Base-by-base conservation (phyloP, 2,888 invertebrate species). In the Ormyrus thymus region DNA sequence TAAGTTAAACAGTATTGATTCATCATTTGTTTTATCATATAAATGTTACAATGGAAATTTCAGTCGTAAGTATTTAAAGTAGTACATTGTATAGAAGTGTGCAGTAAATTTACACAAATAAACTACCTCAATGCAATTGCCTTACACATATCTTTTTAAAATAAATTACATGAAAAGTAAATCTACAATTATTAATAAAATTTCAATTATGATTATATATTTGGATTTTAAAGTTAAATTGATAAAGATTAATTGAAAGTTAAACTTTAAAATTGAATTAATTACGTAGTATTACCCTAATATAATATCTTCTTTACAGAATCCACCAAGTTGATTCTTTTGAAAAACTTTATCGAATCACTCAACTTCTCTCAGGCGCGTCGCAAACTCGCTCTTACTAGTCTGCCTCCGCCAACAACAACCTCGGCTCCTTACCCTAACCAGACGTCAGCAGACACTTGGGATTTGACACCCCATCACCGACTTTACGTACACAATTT, bases 401-500 rank as follows among this genome's bases (percentile, higher is more conserved):
- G n/a, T 4, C 6, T 50, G 11, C 55, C 48, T 9, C 15, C 45
- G 1, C 13, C 9, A n/a, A 0, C 11, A 0, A 8, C 48, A 1
- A 43, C 7, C 0, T 9, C 50, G 1, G 0, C 56, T 0, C 9
- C 43, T 9, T 81, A 80, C 43, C 81, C 80, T 1, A 80, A 82
- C 51, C 82, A 82, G 58, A 68, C 55, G 11, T 71, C 79, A 7
- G 72, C 84, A n/a, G 80, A 84, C 8, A 83, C 68, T 59, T 85
- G 86, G 85, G 83, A 82, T 4, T 82, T 86, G 29, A 86, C 86
- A 1, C 86, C 85, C 9, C 85, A 85, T 70, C 87, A 89, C 78
- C 84, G 84, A 68, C 88, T 95, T n/a, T 92, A 92, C 69, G 92
- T 95, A 3, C 93, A 94, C 86, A 96, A 96, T 87, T 91, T 92